Base-by-base conservation (phyloP, 2,113 vertebrate species). In the Pterocles orientalis region DNA sequence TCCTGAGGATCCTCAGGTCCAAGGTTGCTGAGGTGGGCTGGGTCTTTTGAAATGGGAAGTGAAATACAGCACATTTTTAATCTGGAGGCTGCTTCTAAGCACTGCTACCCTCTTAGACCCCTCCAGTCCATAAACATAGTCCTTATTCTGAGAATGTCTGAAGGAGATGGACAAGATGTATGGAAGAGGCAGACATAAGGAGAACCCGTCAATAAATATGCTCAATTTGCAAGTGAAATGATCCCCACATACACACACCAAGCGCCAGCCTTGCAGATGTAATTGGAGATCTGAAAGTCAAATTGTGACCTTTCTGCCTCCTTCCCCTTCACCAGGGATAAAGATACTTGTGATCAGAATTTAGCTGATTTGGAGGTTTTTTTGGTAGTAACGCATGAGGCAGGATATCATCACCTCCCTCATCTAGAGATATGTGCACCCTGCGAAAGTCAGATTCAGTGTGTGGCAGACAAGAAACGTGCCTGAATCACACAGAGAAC, bases 221-320 rank as follows among this genome's bases (percentile, higher is more conserved):
- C 20, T 93, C 7, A 10, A 83, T 96, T 96, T 96, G 80, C 95
- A 96, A 95, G 90, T 79, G 48, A 93, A 96, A 96, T 93, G 39
- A 86, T 94, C 69, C 79, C 36, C 33, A 53, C 64, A 70, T 33
- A 75, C 75, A 81, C 3, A 7, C 21, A 92, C 29, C 70, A 88
- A 82, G 77, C 54, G 65, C 61, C 92, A 94, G 83, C 48, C 57
- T 94, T 91, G 79, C 65, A 96, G 66, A 92, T 84, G 73, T 85
- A 95, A 85, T 2, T 76, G 61, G 50, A 89, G 80, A 94, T 95
- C 65, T 96, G 90, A 95, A 97, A 96, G 94, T 92, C 92, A 96
- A 94, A 95, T 96, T 89, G 47, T 85, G 86, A 94, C 86, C 88
- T 91, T 94, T 91, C 45, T 73, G 61, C 29, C 53, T 96, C 45